phyloP scores from a whole-genome alignment of 2,888 invertebrate genomes.

The Cephalotes varians region DNA sequence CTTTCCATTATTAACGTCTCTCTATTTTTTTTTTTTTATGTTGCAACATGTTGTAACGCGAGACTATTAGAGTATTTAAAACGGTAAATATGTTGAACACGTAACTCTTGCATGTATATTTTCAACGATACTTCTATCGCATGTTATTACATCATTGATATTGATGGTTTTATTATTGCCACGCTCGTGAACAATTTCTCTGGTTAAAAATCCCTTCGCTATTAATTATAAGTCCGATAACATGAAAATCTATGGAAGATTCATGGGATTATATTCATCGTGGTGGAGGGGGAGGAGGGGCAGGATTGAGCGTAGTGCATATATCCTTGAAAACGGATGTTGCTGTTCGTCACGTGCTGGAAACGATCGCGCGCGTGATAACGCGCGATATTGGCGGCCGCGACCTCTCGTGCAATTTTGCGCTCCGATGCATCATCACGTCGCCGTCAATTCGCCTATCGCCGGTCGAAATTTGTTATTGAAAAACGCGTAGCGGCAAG shows the following conservation, averaged over 20 bases:
- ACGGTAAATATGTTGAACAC: not conserved
- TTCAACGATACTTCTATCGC: not conserved
- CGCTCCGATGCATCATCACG: conserved; percentile 62
- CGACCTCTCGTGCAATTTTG: conserved; percentile 62
- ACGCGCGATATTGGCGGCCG: conserved; percentile 53
- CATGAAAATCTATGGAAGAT: not conserved
- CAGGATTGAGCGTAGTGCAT: not conserved
- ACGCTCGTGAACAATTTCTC: not conserved
- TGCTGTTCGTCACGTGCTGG: conserved; percentile 22
- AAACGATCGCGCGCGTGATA: conserved; percentile 51
- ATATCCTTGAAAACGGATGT: conserved; percentile 14
- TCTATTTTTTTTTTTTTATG: too few species aligned
- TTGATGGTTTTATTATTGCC: not conserved
- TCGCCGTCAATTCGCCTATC: conserved; percentile 58
- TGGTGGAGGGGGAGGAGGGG: not conserved
- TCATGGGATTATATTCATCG: not conserved
- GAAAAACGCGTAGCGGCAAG: conserved; percentile 30
- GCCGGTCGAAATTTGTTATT: conserved; percentile 42
- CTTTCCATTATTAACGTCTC: not conserved
- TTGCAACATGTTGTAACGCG: not conserved
- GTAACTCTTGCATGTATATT: not conserved
- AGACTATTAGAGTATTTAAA: not conserved
- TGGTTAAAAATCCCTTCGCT: not conserved
- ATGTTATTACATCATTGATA: not conserved
- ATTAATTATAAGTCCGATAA: not conserved